Percentiles rank a stretch among this genome's conserved stretches.
These are phyloP conservation scores for honey bee (Apis mellifera) DNA, from an alignment of 1,140 invertebrate species.

Conservation along the genomic window DNA sequence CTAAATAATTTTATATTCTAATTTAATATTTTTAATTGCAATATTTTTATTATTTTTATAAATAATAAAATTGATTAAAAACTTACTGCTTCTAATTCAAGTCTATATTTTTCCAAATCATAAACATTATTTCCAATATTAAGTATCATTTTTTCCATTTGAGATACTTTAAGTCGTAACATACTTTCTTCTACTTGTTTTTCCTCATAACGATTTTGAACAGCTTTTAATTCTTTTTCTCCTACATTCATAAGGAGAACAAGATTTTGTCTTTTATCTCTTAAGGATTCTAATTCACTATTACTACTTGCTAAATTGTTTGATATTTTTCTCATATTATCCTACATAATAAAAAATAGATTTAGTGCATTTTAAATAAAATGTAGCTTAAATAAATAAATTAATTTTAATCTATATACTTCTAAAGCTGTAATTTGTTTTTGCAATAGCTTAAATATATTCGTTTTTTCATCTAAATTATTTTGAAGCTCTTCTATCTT, in stretches of 20 bases:
- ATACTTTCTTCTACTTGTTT: conserved; percentile 85
- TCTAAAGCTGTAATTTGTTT: conserved; percentile 81
- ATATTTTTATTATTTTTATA: not conserved
- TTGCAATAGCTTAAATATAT: conserved; percentile 78
- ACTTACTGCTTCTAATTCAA: conserved; percentile 82
- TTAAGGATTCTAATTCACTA: conserved; percentile 70
- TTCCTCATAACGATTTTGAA: conserved; percentile 78
- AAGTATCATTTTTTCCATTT: conserved; percentile 82
- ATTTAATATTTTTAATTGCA: not conserved
- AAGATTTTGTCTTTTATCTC: conserved; percentile 79
- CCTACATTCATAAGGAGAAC: conserved; percentile 80
- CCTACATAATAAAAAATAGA: conserved; percentile 48
- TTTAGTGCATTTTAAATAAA: not conserved
- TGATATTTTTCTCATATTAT: conserved; percentile 69
- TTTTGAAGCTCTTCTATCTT: conserved; percentile 79
- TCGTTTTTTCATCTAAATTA: conserved; percentile 73
- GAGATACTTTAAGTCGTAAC: conserved; percentile 82
- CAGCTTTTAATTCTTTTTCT: conserved; percentile 81
- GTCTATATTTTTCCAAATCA: conserved; percentile 83
- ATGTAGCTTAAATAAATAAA: conserved; percentile 7
- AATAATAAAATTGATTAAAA: not conserved
- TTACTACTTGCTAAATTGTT: conserved; percentile 69
- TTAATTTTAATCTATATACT: conserved; percentile 68
- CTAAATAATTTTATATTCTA: conserved; percentile 67
- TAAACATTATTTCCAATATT: conserved; percentile 83